A percentile compares a stretch with the other conserved stretches of the same genome.
Conservation (phyloP, 2,113 vertebrate genomes). For the Gallinago jamesoni region DNA sequence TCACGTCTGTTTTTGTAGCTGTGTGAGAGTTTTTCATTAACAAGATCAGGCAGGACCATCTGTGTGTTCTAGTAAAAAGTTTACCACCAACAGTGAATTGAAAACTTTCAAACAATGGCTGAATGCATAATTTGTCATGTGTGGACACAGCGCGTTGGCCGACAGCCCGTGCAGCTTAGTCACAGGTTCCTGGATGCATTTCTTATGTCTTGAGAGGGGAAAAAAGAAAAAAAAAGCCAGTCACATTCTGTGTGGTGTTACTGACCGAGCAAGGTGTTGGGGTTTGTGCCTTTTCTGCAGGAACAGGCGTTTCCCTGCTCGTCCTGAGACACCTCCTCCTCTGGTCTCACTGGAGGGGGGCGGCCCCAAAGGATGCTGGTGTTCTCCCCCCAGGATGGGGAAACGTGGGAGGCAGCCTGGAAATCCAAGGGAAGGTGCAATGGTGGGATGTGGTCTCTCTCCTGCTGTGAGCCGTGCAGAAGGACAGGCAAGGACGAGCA, state of each 20-base stretch:
- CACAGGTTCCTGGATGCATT: background rate
- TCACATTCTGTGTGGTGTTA: background rate
- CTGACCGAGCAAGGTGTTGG: background rate
- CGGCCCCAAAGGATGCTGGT: background rate
- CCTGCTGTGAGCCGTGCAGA: background rate
- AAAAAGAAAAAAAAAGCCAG: background rate
- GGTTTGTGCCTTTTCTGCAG: background rate
- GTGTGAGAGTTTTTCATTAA: constrained; percentile 85
- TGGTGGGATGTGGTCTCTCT: background rate
- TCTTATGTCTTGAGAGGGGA: background rate
- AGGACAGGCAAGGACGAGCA: background rate
- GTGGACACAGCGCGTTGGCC: background rate
- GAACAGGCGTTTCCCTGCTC: background rate
- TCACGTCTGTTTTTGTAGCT: constrained; percentile 77
- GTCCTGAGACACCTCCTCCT: background rate
- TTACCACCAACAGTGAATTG: constrained; percentile 67
- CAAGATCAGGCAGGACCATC: constrained; percentile 84
- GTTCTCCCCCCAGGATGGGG: fast-evolving
- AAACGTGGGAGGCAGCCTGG: background rate
- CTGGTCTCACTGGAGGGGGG: background rate
- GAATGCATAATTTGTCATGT: constrained; percentile 23
- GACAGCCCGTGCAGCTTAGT: constrained; percentile 8
- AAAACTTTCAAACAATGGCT: constrained; percentile 66
- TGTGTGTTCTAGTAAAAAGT: constrained; percentile 82
- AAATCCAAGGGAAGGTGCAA: background rate